Conservation (phyloP, 2,113 vertebrate species). For the Nyctereutes procyonoides region DNA sequence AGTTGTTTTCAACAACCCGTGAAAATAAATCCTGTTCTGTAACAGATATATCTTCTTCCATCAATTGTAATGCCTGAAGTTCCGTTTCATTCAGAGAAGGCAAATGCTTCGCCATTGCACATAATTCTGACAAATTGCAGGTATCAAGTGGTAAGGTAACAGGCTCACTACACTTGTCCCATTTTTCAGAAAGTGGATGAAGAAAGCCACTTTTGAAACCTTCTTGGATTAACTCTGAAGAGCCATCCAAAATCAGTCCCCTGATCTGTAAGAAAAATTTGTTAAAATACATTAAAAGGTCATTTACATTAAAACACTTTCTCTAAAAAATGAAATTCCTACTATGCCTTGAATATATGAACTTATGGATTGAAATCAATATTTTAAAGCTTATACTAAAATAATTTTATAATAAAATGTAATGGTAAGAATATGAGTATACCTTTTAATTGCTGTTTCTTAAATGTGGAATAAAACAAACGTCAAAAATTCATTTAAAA, state of each 20-base stretch:
- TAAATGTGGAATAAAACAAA: conserved; percentile 33
- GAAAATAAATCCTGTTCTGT: conserved; percentile 90
- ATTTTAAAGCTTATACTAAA: conserved; percentile 28
- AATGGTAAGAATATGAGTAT: background rate
- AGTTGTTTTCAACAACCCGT: conserved; percentile 89
- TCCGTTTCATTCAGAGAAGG: conserved; percentile 81
- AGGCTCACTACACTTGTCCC: background rate
- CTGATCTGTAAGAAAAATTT: conserved; percentile 88
- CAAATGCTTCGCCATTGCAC: conserved; percentile 94
- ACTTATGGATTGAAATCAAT: conserved; percentile 22
- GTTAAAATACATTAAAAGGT: conserved; percentile 17
- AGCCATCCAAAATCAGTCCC: conserved; percentile 90
- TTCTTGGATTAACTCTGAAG: conserved; percentile 88
- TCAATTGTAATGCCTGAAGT: conserved; percentile 70
- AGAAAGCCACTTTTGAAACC: conserved; percentile 89
- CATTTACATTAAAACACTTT: background rate
- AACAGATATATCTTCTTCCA: conserved; percentile 76
- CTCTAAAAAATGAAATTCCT: conserved; percentile 34
- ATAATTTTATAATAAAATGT: background rate
- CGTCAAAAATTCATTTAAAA: background rate
- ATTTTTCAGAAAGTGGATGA: conserved; percentile 50
- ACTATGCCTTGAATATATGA: conserved; percentile 47
- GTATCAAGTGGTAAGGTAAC: conserved; percentile 70
- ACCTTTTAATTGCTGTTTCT: background rate
- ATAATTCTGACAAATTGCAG: conserved; percentile 91